Base-by-base conservation (phyloP, 2,113 vertebrate genomes). In the Furnarius figulus region DNA sequence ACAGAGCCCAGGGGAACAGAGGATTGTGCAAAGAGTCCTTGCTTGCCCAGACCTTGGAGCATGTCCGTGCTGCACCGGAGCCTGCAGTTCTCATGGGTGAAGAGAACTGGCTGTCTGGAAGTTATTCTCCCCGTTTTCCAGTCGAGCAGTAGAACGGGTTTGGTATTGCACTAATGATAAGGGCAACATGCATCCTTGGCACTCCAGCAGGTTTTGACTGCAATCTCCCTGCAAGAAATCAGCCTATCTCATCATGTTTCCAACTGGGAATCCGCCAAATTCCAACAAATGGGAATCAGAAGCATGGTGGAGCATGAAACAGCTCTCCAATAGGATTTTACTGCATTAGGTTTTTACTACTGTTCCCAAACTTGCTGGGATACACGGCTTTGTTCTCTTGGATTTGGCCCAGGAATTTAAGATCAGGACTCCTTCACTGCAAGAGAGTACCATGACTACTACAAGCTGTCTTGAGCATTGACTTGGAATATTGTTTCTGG, bases 1-100 rank as follows among this genome's bases (percentile, higher is more conserved):
- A 8, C 0, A 0, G 28, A 80, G 49, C 40, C 35, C 39, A 20
- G 39, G 63, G 84, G 85, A 56, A 53, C 18, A 14, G 75, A 55
- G 44, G 39, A 56, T 65, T 93, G 83, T 1, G 1, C 71, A 93
- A 80, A 87, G 21, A 40, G 18, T 61, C 66, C 23, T 53, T 62
- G 52, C 74, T 67, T 74, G 66, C 66, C 62, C 70, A 83, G 71
- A 47, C 40, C 58, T 68, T 61, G 67, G 40, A 90, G 44, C 2
- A 0, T 47, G 83, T 83, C 63, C 0, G 0, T 68, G 7, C 53
- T 31, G 24, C 55, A 49, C 53, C 1, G 0, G 30, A 88, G 76
- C 42, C 76, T 84, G 79, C 52, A n/a, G 62, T 7, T 65, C 79
- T 53, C 2, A 0, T 11, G 56, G 42, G 31, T 66, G 66, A 94